These are phyloP conservation scores for Anseranas semipalmata DNA, from an alignment of 2,113 vertebrate species.

Conservation along the genomic window DNA sequence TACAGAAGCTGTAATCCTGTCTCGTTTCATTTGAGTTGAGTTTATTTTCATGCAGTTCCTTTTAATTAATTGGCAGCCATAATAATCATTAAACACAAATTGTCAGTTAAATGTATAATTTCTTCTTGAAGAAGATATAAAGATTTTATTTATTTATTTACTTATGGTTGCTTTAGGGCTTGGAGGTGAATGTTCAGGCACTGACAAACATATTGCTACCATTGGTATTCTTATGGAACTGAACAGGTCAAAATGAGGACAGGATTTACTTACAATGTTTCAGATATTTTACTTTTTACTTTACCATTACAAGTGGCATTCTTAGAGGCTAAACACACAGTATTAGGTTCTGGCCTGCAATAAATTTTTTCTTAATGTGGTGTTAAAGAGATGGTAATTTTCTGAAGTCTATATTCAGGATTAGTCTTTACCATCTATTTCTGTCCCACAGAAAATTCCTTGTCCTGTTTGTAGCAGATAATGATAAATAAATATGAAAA, in stretches of 20 bases:
- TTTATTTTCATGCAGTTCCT: background rate
- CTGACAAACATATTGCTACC: background rate
- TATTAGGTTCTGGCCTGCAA: background rate
- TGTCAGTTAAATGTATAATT: slow-evolving; percentile 19
- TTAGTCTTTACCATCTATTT: background rate
- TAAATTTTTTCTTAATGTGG: background rate
- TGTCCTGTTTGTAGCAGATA: background rate
- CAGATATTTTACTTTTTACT: background rate
- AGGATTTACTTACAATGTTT: background rate
- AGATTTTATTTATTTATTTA: background rate
- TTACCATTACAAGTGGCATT: background rate
- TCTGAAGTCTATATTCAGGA: background rate
- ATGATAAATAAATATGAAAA: background rate
- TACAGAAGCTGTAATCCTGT: background rate
- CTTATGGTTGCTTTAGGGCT: background rate
- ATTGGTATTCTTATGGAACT: background rate
- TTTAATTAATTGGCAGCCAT: slow-evolving; percentile 30
- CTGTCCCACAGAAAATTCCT: background rate
- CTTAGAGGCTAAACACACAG: background rate
- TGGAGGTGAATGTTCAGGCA: background rate
- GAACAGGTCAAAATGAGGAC: background rate
- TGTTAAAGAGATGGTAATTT: background rate
- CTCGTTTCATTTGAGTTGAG: background rate
- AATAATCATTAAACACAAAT: slow-evolving; percentile 19
- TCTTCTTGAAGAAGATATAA: background rate